phyloP scores from a whole-genome alignment of 2,888 invertebrate species.

The Thysanoteuthis rhombus region DNA sequence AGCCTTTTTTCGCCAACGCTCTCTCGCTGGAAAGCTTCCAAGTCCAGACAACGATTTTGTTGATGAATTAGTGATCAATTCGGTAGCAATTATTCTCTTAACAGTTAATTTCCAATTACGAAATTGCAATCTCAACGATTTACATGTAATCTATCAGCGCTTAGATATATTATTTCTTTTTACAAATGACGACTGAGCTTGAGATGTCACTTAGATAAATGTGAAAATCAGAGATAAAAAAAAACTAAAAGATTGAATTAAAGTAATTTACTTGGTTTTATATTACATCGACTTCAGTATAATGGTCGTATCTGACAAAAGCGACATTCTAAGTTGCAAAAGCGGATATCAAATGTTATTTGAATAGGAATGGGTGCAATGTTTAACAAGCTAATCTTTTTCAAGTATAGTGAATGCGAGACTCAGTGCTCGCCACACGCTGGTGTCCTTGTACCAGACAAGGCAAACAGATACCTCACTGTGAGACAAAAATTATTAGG shows the following conservation, averaged over 20 bases:
- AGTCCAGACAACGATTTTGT: not conserved
- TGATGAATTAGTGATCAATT: not conserved
- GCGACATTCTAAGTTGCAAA: not conserved
- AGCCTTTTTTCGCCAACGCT: not conserved
- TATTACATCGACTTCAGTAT: not conserved
- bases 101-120: not conserved
- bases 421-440: no score
- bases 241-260: no score
- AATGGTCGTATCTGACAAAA: not conserved
- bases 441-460: no score
- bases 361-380: no score
- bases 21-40: not conserved
- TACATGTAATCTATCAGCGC: not conserved
- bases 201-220: not conserved
- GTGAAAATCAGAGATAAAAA: not conserved
- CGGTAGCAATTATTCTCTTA: not conserved
- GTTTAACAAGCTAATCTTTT: no score
- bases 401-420: no score
- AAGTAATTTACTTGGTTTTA: not conserved
- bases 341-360: not conserved
- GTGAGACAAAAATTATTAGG: no score
- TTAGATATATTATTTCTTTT: not conserved
- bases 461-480: no score
- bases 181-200: not conserved
- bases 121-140: not conserved